Evolutionary conservation across 2,797 vertebrate genomes (phyloP).

Genomic region (Microctenopoma lineatum): DNA sequence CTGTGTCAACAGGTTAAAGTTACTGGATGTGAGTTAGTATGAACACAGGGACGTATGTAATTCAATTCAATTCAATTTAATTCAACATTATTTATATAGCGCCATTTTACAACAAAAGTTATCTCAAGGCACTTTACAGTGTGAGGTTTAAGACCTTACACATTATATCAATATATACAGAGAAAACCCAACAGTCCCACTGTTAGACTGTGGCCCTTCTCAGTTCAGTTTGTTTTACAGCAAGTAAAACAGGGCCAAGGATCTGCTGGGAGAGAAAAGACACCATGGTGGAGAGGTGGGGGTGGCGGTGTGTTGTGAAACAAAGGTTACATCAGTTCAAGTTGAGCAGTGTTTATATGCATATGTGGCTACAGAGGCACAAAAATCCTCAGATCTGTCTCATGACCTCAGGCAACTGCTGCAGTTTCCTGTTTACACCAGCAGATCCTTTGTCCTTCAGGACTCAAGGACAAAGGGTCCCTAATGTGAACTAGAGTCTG

Average conservation of each 20-base stretch:
- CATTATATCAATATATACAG: too few species aligned
- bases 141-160: too few species aligned
- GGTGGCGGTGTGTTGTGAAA: constrained; percentile 19
- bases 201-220: neutral
- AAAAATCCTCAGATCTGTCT: neutral
- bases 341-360: constrained; percentile 7
- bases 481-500: too few species aligned
- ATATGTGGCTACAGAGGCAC: constrained; percentile 14
- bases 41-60: neutral
- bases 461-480: too few species aligned
- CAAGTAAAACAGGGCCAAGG: constrained; percentile 1
- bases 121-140: too few species aligned
- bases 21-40: too few species aligned
- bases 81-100: too few species aligned
- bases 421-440: constrained; percentile 11
- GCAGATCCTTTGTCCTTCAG: neutral
- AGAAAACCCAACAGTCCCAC: too few species aligned
- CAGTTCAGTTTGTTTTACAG: constrained; percentile 1
- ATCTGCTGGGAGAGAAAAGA: neutral
- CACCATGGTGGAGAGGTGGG: neutral
- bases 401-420: neutral
- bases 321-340: constrained; percentile 62
- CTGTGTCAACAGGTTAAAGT: too few species aligned
- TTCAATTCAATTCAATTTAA: too few species aligned
- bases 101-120: too few species aligned